Percentiles rank a stretch among this genome's conserved stretches.
These are phyloP conservation scores for Caenorhabditis wallacei DNA, from an alignment of 2,888 invertebrate species.

Conservation along the genomic window DNA sequence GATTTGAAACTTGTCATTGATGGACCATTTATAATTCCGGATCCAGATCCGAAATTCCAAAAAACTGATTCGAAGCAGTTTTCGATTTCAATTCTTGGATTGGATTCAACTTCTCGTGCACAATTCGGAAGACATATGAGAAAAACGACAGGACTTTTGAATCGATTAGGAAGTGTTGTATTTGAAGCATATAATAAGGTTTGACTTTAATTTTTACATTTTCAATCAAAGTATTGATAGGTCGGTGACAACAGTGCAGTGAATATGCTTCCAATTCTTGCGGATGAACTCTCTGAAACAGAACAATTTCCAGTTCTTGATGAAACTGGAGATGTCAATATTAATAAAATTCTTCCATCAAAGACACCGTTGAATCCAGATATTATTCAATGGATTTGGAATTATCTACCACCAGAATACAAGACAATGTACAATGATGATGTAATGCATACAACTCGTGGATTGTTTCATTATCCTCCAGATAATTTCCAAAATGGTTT, in stretches of 20 bases:
- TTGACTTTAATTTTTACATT: not conserved
- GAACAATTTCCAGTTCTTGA: slow-evolving; percentile 35
- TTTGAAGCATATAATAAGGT: slow-evolving; percentile 72
- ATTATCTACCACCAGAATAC: slow-evolving; percentile 59
- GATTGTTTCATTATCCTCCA: slow-evolving; percentile 72
- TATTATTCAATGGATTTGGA: slow-evolving; percentile 67
- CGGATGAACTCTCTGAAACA: slow-evolving; percentile 58
- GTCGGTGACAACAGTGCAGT: slow-evolving; percentile 73
- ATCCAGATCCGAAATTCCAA: not conserved
- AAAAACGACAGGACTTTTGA: slow-evolving; percentile 54
- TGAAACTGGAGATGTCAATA: slow-evolving; percentile 55
- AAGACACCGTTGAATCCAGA: slow-evolving; percentile 60
- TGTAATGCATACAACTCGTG: slow-evolving; percentile 68
- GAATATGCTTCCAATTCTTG: slow-evolving; percentile 68
- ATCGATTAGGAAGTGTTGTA: slow-evolving; percentile 58
- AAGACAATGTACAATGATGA: slow-evolving; percentile 73
- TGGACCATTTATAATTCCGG: slow-evolving; percentile 24
- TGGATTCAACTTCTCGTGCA: slow-evolving; percentile 67
- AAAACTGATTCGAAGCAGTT: slow-evolving; percentile 21
- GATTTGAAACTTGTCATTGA: slow-evolving; percentile 35
- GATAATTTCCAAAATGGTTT: slow-evolving; percentile 67
- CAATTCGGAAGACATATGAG: slow-evolving; percentile 67
- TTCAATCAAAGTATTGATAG: slow-evolving; percentile 13
- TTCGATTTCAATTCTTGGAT: slow-evolving; percentile 42
- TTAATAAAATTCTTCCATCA: slow-evolving; percentile 66